Base-by-base conservation (phyloP, 2,888 invertebrate species). In the Ischnura elegans region DNA sequence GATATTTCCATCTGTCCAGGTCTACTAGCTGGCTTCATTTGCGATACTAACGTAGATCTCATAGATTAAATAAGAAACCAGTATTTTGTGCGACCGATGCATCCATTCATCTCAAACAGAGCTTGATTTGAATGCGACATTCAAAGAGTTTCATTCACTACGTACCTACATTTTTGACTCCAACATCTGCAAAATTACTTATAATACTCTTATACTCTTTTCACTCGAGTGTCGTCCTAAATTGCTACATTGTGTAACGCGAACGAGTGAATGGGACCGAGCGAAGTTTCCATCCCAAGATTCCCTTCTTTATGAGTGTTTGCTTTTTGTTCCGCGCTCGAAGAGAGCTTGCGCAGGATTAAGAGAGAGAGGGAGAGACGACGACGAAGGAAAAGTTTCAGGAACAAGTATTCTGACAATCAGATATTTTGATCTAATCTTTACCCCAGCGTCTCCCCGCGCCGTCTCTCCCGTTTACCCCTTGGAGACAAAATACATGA, bases 341-440 rank as follows among this genome's bases (percentile, higher is more conserved):
- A 51, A 51, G 36, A 76, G 76, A 76, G n/a, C 76, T 76, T 76
- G 36, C 10, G 36, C 76, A 87, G 51, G 87, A 36, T n/a, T 46
- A 46, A 36, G 47, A 87, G 47, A 87, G 47, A 19, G 10, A 16
- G 21, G 87, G 21, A 42, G n/a, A n/a, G n/a, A n/a, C n/a, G n/a
- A n/a, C n/a, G n/a, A n/a, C n/a, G n/a, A n/a, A n/a, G n/a, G n/a
- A 51, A 87, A 51, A 87, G 42, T 87, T 87, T 87, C 51, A 51
- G 51, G 51, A 87, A 87, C 51, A 51, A 42, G 45, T 36, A 87
- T 36, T 51, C 87, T 87, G 51, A 25, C 51, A 51, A 42, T 51
- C 51, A 51, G 45, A 51, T 3, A 51, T 87, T 51, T 51, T 47
- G 45, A 51, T 87, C 87, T 29, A 47, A 87, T 87, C 76, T 76